A percentile compares a stretch with the other conserved stretches of the same genome.
Conservation (phyloP, 64 coral and sea anemone genomes). For the Acropora tenuis region DNA sequence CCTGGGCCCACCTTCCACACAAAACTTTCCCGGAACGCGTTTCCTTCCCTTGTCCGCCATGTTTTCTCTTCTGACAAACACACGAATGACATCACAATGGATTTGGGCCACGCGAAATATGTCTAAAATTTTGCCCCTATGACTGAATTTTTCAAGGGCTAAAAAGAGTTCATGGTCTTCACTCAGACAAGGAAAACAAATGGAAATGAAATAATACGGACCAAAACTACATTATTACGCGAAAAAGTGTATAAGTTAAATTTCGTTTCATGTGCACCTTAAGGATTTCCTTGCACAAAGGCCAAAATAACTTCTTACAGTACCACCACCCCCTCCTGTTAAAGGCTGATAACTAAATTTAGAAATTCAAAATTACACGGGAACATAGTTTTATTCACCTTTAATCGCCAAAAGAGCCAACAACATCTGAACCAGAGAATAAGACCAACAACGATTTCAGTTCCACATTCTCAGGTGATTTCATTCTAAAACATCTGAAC, state of each 20-base stretch:
- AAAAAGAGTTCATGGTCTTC: neutral
- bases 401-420: neutral
- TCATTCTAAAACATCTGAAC: constrained; percentile 46
- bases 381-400: too few species aligned
- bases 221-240: neutral
- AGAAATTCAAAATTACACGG: too few species aligned
- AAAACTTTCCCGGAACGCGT: neutral
- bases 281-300: too few species aligned
- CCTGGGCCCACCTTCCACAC: neutral
- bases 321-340: too few species aligned
- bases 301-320: too few species aligned
- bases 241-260: neutral
- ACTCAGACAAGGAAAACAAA: neutral
- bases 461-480: constrained; percentile 24
- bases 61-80: neutral
- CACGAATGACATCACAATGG: neutral
- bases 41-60: constrained; percentile 9
- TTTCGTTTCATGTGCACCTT: neutral
- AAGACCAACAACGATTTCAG: neutral
- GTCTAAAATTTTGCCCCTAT: neutral
- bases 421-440: neutral
- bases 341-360: too few species aligned
- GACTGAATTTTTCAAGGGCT: neutral
- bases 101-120: neutral
- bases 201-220: neutral